Percentiles rank a stretch among this genome's conserved stretches.
Evolutionary conservation across 2,888 invertebrate species (phyloP).

Genomic region (Eilema depressum): DNA sequence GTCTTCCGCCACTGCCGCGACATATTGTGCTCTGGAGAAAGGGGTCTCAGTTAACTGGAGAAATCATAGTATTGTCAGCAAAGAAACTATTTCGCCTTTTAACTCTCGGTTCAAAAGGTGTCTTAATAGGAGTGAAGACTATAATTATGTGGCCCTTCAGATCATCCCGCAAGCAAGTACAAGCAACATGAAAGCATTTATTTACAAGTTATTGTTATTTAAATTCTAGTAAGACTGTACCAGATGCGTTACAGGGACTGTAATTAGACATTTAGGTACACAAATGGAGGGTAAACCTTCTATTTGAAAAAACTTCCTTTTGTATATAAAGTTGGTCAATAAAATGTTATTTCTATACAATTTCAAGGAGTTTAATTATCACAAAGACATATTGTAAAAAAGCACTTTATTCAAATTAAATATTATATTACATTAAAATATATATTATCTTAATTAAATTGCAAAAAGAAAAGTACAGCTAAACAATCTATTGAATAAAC

Average conservation of each 20-base stretch:
- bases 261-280: slow-evolving; percentile 65
- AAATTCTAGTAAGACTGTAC: slow-evolving; percentile 59
- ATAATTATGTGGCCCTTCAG: slow-evolving; percentile 67
- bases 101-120: slow-evolving; percentile 63
- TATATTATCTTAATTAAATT: slow-evolving; percentile 85
- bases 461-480: slow-evolving; percentile 84
- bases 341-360: slow-evolving; percentile 58
- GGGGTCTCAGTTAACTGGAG: slow-evolving; percentile 60
- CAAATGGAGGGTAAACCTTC: slow-evolving; percentile 57
- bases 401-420: slow-evolving; percentile 87
- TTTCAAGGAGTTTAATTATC: slow-evolving; percentile 26
- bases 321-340: slow-evolving; percentile 76
- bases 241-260: slow-evolving; percentile 60
- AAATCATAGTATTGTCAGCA: slow-evolving; percentile 57
- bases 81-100: slow-evolving; percentile 66
- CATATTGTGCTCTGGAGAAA: slow-evolving; percentile 78
- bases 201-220: slow-evolving; percentile 47
- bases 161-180: slow-evolving; percentile 68
- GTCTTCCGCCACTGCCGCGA: slow-evolving; percentile 74
- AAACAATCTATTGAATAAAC: slow-evolving; percentile 83
- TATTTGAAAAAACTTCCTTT: slow-evolving; percentile 53
- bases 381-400: slow-evolving; percentile 71
- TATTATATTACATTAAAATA: slow-evolving; percentile 87
- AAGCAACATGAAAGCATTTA: slow-evolving; percentile 76
- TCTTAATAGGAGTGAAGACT: slow-evolving; percentile 70